Percentiles rank a stretch among this genome's conserved stretches.
Evolutionary conservation across 2,113 vertebrate species (phyloP).

Genomic region (Pedionomus torquatus): DNA sequence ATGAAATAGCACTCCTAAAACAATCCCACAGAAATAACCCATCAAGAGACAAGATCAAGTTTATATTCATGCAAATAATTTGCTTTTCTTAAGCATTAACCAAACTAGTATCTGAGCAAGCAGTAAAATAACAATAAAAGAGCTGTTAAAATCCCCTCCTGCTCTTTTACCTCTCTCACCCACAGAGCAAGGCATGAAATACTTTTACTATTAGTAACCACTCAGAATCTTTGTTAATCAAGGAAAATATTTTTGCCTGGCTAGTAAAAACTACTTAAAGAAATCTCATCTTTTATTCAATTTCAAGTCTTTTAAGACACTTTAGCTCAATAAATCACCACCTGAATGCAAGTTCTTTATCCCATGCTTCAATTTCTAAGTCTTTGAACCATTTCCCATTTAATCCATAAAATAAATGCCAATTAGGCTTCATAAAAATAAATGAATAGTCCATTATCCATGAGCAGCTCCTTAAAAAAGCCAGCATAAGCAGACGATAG

Average conservation of each 20-base stretch:
- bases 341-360: neutral
- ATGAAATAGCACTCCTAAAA: neutral
- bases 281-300: neutral
- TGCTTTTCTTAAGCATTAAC: neutral
- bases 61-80: neutral
- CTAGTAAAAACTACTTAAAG: neutral
- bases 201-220: neutral
- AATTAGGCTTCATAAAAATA: neutral
- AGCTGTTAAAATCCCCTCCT: neutral
- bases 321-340: neutral
- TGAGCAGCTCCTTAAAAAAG: neutral
- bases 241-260: neutral
- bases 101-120: neutral
- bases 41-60: neutral
- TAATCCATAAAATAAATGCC: neutral
- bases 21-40: neutral
- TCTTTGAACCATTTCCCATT: neutral
- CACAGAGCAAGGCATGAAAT: rapidly evolving
- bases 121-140: neutral
- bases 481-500: neutral
- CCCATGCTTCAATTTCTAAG: neutral
- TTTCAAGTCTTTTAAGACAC: neutral
- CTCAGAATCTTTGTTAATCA: neutral
- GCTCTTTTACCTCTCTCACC: neutral
- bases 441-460: neutral